Evolutionary conservation across 2,888 invertebrate genomes (phyloP), one percentile per base, ranked within the genome.

Genomic region (Fragum fragum): DNA sequence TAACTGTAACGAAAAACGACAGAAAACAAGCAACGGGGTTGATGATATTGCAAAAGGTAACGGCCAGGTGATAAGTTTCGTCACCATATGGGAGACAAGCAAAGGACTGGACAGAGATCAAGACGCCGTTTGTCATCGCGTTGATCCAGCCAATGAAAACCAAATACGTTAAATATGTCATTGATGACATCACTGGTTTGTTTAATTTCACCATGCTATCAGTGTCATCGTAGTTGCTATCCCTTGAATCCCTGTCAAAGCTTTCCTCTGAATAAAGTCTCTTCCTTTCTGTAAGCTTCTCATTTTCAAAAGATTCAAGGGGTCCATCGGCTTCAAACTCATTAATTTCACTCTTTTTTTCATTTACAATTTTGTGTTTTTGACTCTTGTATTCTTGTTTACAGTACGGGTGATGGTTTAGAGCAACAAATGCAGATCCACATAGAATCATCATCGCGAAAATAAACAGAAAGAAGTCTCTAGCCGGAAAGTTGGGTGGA

Each of bases 1-100:
- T 76, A 83, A 91, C 89, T 14, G 93, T 93, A 47, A 95, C 70
- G 86, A 96, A 94, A 88, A 96, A 96, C 6, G 96, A 96, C 16
- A 96, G 81, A 79, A 96, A 95, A 93, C 96, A 97, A 84, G 97
- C 97, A 39, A 96, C 94, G 29, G 98, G 98, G 95, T 97, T 97
- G 52, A 97, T 97, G 94, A 97, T 96, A 83, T 96, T 96, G 88
- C 97, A 96, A 86, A 98, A 95, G 74, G 97, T 96, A 70, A 96
- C 97, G 7, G 97, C 96, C 91, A 97, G 95, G 95, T 98, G 97
- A 95, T 97, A 98, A 0, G 97, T 96, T 59, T 81, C 68, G 95
- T 95, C 93, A 96, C 98, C 97, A 94, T 98, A 98, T 11, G 98
- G 97, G 91, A 97, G 95, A 92, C 97, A 97, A 69, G 97, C 97